These are phyloP conservation scores for Sphyrna mokarran DNA, from an alignment of 2,113 vertebrate species.

Conservation along the genomic window DNA sequence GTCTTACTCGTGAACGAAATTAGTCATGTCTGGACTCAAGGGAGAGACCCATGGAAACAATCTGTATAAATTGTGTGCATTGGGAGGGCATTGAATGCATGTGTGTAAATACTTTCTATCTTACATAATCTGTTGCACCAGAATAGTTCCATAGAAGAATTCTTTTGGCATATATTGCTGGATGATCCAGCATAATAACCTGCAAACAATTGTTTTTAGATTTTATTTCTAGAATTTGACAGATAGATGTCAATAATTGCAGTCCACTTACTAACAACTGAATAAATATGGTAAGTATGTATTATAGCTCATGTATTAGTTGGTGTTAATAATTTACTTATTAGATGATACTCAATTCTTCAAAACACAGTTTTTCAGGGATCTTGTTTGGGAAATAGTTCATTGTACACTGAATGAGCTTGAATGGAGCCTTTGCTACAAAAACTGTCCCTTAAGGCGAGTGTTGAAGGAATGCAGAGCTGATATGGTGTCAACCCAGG, in stretches of 20 bases:
- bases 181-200: background rate
- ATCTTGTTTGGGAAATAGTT: background rate
- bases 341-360: background rate
- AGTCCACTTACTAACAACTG: background rate
- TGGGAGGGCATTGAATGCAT: background rate
- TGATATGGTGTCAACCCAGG: background rate
- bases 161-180: background rate
- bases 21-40: background rate
- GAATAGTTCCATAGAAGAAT: background rate
- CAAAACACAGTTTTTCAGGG: background rate
- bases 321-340: background rate
- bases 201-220: background rate
- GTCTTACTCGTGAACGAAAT: background rate
- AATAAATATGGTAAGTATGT: background rate
- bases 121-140: background rate
- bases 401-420: background rate
- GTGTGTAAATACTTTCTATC: background rate
- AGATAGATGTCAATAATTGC: background rate
- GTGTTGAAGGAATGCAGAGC: background rate
- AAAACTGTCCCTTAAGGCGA: background rate
- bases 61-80: background rate
- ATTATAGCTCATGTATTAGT: background rate
- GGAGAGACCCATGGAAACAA: background rate
- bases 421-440: background rate
- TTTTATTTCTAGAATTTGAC: background rate